Percentiles rank a stretch among this genome's conserved stretches.
Evolutionary conservation across 2,888 invertebrate genomes (phyloP).

Genomic region (Osmoderma eremita): DNA sequence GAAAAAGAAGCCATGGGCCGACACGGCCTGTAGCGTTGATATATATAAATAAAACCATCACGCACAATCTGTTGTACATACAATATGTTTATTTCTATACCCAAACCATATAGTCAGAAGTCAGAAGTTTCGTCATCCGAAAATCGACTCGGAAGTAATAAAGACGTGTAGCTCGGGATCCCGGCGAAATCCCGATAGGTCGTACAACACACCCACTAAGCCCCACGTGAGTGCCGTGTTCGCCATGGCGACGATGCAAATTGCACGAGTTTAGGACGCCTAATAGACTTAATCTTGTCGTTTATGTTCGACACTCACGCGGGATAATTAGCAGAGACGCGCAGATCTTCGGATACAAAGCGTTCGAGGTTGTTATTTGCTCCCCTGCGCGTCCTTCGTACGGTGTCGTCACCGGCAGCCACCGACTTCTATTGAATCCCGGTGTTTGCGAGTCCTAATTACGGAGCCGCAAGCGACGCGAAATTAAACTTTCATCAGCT

Average conservation of each 20-base stretch:
- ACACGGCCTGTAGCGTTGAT: no score
- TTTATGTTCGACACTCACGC: slow-evolving; percentile 64
- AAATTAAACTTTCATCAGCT: slow-evolving; percentile 66
- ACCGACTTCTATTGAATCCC: slow-evolving; percentile 60
- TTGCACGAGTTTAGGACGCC: slow-evolving; percentile 63
- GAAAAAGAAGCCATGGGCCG: no score
- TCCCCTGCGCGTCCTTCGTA: not conserved
- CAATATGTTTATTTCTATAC: not conserved
- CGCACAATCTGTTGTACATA: no score
- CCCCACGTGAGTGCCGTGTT: slow-evolving; percentile 53
- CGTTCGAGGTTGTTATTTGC: slow-evolving; percentile 26
- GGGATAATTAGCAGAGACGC: slow-evolving; percentile 63
- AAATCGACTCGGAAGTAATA: slow-evolving; percentile 50
- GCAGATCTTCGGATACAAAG: slow-evolving; percentile 52
- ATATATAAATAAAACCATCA: no score
- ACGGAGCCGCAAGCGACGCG: slow-evolving; percentile 63
- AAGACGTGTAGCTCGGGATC: slow-evolving; percentile 50
- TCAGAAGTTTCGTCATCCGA: slow-evolving; percentile 1
- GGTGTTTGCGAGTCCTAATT: slow-evolving; percentile 64
- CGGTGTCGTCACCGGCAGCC: not conserved
- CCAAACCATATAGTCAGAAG: not conserved
- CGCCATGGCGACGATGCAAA: slow-evolving; percentile 60
- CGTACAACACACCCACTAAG: slow-evolving; percentile 52
- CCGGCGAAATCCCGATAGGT: slow-evolving; percentile 51
- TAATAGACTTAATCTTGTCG: slow-evolving; percentile 66